A percentile compares a stretch with the other conserved stretches of the same genome.
Conservation (phyloP, 1,140 invertebrate genomes). For the Tetragnatha versicolor region DNA sequence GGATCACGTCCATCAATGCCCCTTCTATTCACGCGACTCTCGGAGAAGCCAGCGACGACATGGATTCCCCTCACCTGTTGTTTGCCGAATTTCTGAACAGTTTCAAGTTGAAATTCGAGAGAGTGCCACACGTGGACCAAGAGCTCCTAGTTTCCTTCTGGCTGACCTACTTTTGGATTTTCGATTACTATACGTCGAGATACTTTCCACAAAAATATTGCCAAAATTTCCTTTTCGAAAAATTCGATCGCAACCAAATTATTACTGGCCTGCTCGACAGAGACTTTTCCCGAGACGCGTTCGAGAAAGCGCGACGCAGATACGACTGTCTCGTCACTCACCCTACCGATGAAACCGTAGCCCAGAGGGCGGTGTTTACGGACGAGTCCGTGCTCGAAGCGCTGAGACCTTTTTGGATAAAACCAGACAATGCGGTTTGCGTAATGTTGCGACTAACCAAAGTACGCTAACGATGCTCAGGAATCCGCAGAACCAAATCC, state of each 20-base stretch:
- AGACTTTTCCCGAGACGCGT: not conserved
- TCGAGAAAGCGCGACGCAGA: not conserved
- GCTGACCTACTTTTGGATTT: not conserved
- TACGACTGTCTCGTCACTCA: not conserved
- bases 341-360: not conserved
- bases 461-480: not conserved
- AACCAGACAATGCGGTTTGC: not conserved
- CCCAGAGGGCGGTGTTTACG: not conserved
- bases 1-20: not conserved
- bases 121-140: not conserved
- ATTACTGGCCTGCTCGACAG: not conserved
- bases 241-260: conserved; percentile 2
- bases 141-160: not conserved
- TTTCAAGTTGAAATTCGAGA: too few relatives aligned
- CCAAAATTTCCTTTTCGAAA: not conserved
- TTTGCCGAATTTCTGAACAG: not conserved
- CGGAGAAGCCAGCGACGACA: too few relatives aligned
- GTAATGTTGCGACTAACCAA: not conserved
- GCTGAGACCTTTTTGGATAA: not conserved
- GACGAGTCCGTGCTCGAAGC: not conserved
- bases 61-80: not conserved
- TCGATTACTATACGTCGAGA: not conserved
- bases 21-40: not conserved
- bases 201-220: conserved; percentile 24
- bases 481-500: not conserved